Conservation (phyloP, 1,140 invertebrate genomes). For the Drosophila miranda region DNA sequence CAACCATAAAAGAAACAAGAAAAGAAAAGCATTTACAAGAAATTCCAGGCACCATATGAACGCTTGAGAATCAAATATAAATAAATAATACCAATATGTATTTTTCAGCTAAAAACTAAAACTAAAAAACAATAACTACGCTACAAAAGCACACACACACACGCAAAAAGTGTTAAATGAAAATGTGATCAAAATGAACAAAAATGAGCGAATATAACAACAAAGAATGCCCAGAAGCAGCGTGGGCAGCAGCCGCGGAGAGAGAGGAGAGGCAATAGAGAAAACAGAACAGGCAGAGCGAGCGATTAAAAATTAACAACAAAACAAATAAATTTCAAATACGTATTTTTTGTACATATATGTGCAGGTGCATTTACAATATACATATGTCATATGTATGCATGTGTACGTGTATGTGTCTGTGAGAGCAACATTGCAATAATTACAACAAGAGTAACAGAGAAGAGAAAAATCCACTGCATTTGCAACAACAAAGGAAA, state of each 20-base stretch:
- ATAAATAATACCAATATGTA: no score
- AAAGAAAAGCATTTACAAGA: not conserved
- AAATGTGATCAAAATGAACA: slow-evolving; percentile 53
- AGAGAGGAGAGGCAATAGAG: slow-evolving; percentile 3
- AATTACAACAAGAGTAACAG: slow-evolving; percentile 18
- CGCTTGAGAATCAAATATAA: no score
- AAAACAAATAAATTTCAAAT: slow-evolving; percentile 29
- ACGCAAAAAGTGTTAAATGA: slow-evolving; percentile 11
- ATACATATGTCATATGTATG: slow-evolving; percentile 17
- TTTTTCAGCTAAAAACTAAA: no score
- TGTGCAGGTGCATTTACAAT: slow-evolving; percentile 26
- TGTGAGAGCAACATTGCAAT: slow-evolving; percentile 24
- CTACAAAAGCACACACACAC: slow-evolving; percentile 16
- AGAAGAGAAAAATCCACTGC: not conserved
- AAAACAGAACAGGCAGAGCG: not conserved
- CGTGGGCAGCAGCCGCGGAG: no score
- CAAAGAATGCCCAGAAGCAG: slow-evolving; percentile 14
- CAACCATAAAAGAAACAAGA: slow-evolving; percentile 1
- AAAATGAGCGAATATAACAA: slow-evolving; percentile 23
- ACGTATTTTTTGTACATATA: slow-evolving; percentile 9
- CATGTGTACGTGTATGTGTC: slow-evolving; percentile 28
- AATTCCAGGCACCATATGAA: no score
- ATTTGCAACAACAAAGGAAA: slow-evolving; percentile 14
- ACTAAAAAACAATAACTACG: slow-evolving; percentile 3
- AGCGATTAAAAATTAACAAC: slow-evolving; percentile 13